These are phyloP conservation scores for Chrysogorgia sp. DNA, from an alignment of 92 coral and sea anemone species.

Conservation along the genomic window DNA sequence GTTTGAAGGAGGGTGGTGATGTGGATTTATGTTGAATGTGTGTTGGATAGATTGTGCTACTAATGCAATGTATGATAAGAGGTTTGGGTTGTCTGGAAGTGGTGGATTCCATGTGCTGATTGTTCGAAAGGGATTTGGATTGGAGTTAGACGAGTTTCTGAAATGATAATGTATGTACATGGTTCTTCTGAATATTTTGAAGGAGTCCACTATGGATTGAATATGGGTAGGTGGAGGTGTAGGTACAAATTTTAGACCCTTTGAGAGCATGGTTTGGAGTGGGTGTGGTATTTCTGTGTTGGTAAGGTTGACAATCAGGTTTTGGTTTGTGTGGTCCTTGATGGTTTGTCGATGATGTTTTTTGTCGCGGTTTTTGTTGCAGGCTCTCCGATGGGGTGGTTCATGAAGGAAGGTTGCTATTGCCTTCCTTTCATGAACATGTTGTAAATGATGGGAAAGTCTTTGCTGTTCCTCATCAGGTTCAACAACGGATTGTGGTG, in stretches of 20 bases:
- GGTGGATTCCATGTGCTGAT: constrained; percentile 11
- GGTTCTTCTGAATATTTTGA: not conserved
- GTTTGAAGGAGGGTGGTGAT: not conserved
- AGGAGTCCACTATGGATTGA: not conserved
- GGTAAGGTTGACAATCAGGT: not conserved
- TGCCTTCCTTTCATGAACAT: too few species aligned
- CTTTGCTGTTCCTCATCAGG: too few species aligned
- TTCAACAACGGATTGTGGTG: too few species aligned
- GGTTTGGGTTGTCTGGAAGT: not conserved
- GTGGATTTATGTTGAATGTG: not conserved
- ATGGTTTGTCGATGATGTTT: too few species aligned
- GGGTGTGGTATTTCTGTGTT: not conserved
- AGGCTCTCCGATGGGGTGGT: too few species aligned
- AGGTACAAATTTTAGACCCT: constrained; percentile 44
- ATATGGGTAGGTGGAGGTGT: not conserved
- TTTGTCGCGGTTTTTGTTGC: too few species aligned
- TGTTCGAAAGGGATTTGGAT: not conserved
- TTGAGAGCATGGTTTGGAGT: not conserved
- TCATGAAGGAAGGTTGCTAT: too few species aligned
- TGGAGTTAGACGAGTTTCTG: not conserved
- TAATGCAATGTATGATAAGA: not conserved
- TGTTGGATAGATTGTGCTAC: not conserved
- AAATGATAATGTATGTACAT: constrained; percentile 8
- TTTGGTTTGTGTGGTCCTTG: too few species aligned
- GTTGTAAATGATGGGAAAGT: too few species aligned